These are phyloP conservation scores for Tetramorium parvispinum DNA, from an alignment of 1,140 invertebrate species.

Conservation along the genomic window DNA sequence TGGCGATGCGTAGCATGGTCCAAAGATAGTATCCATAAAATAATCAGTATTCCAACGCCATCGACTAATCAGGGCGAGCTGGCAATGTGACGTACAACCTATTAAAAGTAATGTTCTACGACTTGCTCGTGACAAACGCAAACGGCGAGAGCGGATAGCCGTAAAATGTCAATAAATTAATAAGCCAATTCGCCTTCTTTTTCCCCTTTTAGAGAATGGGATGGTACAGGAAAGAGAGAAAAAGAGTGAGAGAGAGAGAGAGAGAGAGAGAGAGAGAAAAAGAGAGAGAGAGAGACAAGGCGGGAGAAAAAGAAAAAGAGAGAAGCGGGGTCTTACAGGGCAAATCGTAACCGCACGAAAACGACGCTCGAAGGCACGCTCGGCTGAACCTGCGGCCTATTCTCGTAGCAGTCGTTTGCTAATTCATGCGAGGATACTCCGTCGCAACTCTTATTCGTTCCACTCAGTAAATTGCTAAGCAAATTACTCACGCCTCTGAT, in stretches of 20 bases:
- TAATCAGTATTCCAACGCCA: background rate
- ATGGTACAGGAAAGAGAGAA: background rate
- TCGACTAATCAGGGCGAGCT: background rate
- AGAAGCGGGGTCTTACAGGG: background rate
- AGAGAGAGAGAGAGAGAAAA: background rate
- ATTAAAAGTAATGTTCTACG: constrained; percentile 24
- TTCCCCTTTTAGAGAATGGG: background rate
- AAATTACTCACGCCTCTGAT: constrained; percentile 77
- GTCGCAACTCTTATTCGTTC: constrained; percentile 70
- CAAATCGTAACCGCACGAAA: constrained; percentile 26
- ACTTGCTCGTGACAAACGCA: background rate
- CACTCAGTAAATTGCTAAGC: constrained; percentile 78
- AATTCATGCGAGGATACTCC: constrained; percentile 72
- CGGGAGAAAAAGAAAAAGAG: background rate
- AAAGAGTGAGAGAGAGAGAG: background rate
- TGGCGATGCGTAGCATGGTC: background rate
- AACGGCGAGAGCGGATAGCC: background rate
- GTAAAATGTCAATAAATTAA: constrained; percentile 55
- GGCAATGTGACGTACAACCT: background rate
- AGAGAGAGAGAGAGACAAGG: too few relatives aligned
- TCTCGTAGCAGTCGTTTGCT: constrained; percentile 65
- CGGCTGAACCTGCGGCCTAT: constrained; percentile 50
- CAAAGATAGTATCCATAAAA: constrained; percentile 19
- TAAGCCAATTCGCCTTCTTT: background rate
- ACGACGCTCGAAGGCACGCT: constrained; percentile 45